Evolutionary conservation across 2,888 invertebrate genomes (phyloP).

Genomic region (Ophioninae sp.): DNA sequence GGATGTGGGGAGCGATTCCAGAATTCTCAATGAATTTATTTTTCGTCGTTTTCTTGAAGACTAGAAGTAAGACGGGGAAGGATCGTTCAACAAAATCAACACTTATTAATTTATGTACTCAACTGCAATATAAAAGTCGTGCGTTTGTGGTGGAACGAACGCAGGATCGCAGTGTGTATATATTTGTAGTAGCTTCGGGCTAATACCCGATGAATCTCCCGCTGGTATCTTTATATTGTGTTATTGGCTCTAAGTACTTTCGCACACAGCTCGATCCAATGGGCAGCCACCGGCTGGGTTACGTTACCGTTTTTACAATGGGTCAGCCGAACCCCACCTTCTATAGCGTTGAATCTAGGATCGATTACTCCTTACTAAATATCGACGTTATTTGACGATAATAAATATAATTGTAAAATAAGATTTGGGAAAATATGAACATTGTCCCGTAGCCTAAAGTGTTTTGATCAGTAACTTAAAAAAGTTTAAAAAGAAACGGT

Average conservation of each 20-base stretch:
- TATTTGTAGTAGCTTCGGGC: constrained; percentile 43
- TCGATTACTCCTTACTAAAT: constrained; percentile 18
- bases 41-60: background rate
- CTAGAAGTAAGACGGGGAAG: background rate
- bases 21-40: constrained; percentile 43
- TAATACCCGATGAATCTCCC: constrained; percentile 66
- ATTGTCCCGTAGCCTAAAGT: background rate
- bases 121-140: constrained; percentile 16
- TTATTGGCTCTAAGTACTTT: constrained; percentile 80
- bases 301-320: constrained; percentile 66
- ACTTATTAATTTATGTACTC: constrained; percentile 70
- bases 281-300: constrained; percentile 66
- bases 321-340: constrained; percentile 60
- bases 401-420: constrained; percentile 8
- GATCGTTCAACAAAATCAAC: constrained; percentile 42
- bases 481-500: background rate
- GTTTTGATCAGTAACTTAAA: background rate
- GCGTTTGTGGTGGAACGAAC: constrained; percentile 54
- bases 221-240: constrained; percentile 79
- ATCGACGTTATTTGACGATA: background rate
- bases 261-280: constrained; percentile 73
- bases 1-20: background rate
- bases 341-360: constrained; percentile 17
- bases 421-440: background rate
- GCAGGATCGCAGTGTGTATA: constrained; percentile 31